Evolutionary conservation across 2,797 vertebrate genomes (phyloP).

Genomic region (Phoeniculus purpureus): DNA sequence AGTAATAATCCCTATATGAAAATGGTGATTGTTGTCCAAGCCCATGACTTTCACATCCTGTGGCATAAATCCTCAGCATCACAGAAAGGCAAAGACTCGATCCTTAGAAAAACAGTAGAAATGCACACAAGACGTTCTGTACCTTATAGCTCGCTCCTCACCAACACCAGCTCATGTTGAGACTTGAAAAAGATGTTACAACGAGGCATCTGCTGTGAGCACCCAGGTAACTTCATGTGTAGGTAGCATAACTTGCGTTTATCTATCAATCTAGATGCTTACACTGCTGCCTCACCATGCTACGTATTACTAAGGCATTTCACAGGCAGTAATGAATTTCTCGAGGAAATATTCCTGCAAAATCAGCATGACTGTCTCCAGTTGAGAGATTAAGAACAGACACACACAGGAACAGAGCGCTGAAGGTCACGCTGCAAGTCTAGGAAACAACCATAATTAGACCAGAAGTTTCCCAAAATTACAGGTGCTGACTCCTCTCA

Average conservation of each 20-base stretch:
- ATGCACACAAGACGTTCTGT: neutral
- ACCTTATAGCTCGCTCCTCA: neutral
- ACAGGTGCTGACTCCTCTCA: neutral
- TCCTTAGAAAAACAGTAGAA: neutral
- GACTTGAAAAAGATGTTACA: neutral
- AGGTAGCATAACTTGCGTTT: neutral
- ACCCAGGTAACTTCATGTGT: neutral
- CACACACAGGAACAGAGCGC: neutral
- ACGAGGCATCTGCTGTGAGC: neutral
- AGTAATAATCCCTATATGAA: neutral
- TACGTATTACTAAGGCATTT: neutral
- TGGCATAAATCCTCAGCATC: neutral
- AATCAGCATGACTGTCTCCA: neutral
- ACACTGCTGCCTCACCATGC: neutral
- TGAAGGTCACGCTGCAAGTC: neutral
- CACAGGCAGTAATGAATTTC: neutral
- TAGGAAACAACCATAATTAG: neutral
- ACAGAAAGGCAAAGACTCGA: neutral
- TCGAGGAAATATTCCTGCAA: neutral
- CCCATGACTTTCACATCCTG: neutral
- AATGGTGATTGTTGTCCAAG: neutral
- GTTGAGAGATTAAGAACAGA: neutral
- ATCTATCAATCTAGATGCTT: neutral
- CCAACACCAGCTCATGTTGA: neutral
- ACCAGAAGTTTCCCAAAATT: neutral